These are phyloP conservation scores for Ciconia maguari DNA, from an alignment of 2,113 vertebrate genomes.

Conservation along the genomic window DNA sequence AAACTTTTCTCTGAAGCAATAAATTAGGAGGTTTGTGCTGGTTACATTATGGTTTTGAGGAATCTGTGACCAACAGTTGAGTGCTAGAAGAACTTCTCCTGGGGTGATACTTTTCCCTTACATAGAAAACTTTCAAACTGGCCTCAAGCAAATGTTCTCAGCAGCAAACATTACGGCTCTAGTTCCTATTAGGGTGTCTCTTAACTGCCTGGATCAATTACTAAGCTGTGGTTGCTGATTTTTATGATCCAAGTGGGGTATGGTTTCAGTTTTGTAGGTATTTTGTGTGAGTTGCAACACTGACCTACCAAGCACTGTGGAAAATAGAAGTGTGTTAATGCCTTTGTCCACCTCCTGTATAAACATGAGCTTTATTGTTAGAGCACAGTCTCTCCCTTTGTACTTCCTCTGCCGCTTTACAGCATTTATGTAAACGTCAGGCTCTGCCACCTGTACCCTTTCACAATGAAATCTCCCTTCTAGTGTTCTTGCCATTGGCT, in stretches of 20 bases:
- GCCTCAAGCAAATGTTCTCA: background rate
- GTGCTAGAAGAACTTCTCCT: background rate
- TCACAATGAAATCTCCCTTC: background rate
- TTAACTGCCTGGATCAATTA: background rate
- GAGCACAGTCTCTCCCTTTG: background rate
- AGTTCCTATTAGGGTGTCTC: accelerated
- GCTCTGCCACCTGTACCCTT: background rate
- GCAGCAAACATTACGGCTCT: accelerated
- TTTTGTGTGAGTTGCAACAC: background rate
- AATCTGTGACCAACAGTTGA: background rate
- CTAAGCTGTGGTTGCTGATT: background rate
- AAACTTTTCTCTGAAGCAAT: background rate
- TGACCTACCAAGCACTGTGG: background rate
- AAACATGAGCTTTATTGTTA: background rate
- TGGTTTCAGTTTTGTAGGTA: background rate
- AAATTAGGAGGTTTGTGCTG: background rate
- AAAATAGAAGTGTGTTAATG: background rate
- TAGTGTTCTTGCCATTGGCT: background rate
- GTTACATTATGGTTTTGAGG: background rate
- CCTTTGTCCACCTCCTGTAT: background rate
- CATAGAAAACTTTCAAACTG: background rate
- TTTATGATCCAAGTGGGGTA: accelerated
- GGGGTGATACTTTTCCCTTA: background rate
- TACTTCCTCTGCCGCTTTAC: background rate
- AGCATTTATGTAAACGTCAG: background rate